Base-by-base conservation (phyloP, 2,797 vertebrate genomes). In the Aldrovandia affinis region DNA sequence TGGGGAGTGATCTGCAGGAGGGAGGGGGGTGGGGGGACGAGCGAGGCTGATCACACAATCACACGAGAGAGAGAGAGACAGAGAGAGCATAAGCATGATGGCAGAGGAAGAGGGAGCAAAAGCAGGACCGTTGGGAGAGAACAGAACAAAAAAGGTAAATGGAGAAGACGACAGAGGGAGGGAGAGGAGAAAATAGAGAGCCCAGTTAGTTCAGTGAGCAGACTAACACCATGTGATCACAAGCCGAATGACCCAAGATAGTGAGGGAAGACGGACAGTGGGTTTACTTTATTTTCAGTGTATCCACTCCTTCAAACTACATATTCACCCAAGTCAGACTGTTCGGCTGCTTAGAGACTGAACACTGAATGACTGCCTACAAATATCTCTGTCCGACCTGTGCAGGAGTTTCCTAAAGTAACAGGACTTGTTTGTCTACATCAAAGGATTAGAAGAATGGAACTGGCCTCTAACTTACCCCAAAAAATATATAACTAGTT, bases 1-100 rank as follows among this genome's bases (percentile, higher is more conserved):
- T 99, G 98, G 87, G 98, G 98, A 91, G 98, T 99, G 95, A 98
- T 97, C 96, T 99, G 98, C 94, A 97, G 95, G 89, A 98, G 97
- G 93, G 97, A 97, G 87, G 98, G 98, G 94, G 98, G 98, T 92
- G 97, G 97, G 93, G 97, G 98, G 92, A 96, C 97, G 89, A 96
- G 95, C 83, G 96, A 96, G 92, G 96, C 97, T 94, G 95, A 92
- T 91, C 68, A 91, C 93, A 92, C 94, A 91, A 44, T 42, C n/a
- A 65, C 82, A 30, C 85, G 44, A 83, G n/a, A 82, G 73, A 87
- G 80, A 54, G 12, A 81, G 18, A 61, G 77, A 82, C 63, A 18
- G 78, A 73, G 78, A 85, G 65, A 86, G 82, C 78, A 79, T 25
- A 85, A 83, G 14, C 78, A 89, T n/a, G 85, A 20, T 44, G 79